These are phyloP conservation scores for Agrilus mali DNA, from an alignment of 2,888 invertebrate species.

Conservation along the genomic window DNA sequence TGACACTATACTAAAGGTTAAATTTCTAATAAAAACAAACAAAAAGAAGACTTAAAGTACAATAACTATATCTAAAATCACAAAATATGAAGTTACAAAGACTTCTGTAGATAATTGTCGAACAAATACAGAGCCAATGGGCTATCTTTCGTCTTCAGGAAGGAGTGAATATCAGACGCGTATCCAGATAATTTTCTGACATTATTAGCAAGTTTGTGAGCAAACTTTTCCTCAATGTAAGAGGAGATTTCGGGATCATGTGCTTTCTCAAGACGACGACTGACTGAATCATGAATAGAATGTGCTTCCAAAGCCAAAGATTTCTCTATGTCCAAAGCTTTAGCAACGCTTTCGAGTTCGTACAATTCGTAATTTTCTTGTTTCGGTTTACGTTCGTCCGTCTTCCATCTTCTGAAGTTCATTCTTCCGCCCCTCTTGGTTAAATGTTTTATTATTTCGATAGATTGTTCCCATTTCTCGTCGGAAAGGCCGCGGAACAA, in stretches of 20 bases:
- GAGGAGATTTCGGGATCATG: conserved; percentile 63
- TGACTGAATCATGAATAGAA: conserved; percentile 51
- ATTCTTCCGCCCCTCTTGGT: conserved; percentile 56
- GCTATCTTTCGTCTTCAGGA: conserved; percentile 47
- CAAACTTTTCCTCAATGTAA: conserved; percentile 65
- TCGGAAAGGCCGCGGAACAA: conserved; percentile 64
- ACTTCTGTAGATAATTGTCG: conserved; percentile 48
- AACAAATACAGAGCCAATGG: conserved; percentile 60
- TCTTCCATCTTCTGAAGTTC: conserved; percentile 36
- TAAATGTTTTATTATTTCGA: conserved; percentile 66
- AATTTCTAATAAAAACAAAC: too few species aligned
- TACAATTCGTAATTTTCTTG: conserved; percentile 43
- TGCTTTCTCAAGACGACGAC: conserved; percentile 39
- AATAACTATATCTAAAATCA: too few species aligned
- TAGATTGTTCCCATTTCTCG: conserved; percentile 57
- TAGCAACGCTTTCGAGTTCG: conserved; percentile 60
- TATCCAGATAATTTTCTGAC: conserved; percentile 63
- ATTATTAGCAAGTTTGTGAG: conserved; percentile 51
- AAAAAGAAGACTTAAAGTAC: too few species aligned
- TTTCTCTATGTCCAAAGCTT: conserved; percentile 66
- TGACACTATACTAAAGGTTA: too few species aligned
- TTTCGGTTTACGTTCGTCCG: conserved; percentile 26
- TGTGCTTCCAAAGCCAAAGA: conserved; percentile 53
- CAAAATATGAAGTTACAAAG: not conserved
- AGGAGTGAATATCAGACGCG: conserved; percentile 54